phyloP scores from a whole-genome alignment of 2,797 vertebrate species.

The Gadopsis marmoratus region DNA sequence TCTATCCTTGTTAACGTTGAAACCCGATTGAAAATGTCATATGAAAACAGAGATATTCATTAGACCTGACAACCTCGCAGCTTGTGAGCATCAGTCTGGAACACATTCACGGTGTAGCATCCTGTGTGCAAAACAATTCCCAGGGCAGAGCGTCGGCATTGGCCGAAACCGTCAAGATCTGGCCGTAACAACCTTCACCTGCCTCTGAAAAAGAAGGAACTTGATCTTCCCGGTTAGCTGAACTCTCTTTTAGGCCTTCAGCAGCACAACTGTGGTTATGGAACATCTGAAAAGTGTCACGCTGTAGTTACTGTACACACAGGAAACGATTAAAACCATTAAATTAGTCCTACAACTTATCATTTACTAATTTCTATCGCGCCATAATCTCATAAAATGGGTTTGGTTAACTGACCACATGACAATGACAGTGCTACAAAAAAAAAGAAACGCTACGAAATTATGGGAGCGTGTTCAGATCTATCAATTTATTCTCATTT shows the following conservation, averaged over 20 bases:
- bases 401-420: neutral
- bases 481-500: conserved; percentile 18
- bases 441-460: neutral
- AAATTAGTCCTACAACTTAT: neutral
- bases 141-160: conserved; percentile 40
- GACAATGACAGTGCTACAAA: neutral
- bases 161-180: conserved; percentile 31
- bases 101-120: neutral
- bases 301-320: neutral
- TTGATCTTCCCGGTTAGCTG: conserved; percentile 17
- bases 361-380: neutral
- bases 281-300: neutral
- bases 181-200: neutral
- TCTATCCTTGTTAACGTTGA: neutral
- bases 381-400: neutral
- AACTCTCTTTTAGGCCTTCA: neutral
- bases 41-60: neutral
- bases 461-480: neutral
- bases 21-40: neutral
- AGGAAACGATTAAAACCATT: neutral
- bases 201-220: conserved; percentile 58
- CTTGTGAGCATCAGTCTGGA: neutral
- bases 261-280: neutral
- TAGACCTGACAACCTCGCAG: neutral
- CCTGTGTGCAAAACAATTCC: conserved; percentile 32